These are phyloP conservation scores for Plodia interpunctella DNA, from an alignment of 1,140 invertebrate genomes.

Conservation along the genomic window DNA sequence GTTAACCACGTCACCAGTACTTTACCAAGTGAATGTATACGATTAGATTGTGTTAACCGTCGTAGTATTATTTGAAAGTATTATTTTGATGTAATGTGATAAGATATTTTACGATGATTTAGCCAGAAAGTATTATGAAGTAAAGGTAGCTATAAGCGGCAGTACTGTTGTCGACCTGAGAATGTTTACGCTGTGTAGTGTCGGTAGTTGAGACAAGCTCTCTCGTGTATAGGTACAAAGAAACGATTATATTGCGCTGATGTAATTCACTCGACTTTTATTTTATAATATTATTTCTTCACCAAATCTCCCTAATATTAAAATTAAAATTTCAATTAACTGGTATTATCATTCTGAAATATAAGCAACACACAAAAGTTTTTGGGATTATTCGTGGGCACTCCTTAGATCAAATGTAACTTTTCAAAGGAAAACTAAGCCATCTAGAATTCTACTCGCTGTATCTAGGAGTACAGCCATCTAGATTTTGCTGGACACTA, in stretches of 20 bases:
- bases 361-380: too few relatives aligned
- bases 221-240: constrained; percentile 71
- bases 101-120: constrained; percentile 69
- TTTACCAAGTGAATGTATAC: constrained; percentile 66
- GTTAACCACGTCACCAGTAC: constrained; percentile 5
- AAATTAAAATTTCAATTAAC: too few relatives aligned
- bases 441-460: constrained; percentile 44
- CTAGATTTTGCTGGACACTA: constrained; percentile 32
- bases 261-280: constrained; percentile 42
- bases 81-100: constrained; percentile 73
- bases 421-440: constrained; percentile 20
- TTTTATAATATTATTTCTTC: too few relatives aligned
- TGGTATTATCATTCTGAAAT: too few relatives aligned
- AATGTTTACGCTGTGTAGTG: constrained; percentile 69
- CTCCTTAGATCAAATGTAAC: not conserved
- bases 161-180: constrained; percentile 38
- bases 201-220: constrained; percentile 50
- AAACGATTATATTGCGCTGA: constrained; percentile 72
- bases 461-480: constrained; percentile 36
- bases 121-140: constrained; percentile 64
- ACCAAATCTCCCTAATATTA: too few relatives aligned
- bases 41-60: constrained; percentile 59
- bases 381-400: too few relatives aligned
- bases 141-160: constrained; percentile 61
- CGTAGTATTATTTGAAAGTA: constrained; percentile 72